Evolutionary conservation across 2,113 vertebrate genomes (phyloP).

Genomic region (Sinocyclocheilus rhinocerous): DNA sequence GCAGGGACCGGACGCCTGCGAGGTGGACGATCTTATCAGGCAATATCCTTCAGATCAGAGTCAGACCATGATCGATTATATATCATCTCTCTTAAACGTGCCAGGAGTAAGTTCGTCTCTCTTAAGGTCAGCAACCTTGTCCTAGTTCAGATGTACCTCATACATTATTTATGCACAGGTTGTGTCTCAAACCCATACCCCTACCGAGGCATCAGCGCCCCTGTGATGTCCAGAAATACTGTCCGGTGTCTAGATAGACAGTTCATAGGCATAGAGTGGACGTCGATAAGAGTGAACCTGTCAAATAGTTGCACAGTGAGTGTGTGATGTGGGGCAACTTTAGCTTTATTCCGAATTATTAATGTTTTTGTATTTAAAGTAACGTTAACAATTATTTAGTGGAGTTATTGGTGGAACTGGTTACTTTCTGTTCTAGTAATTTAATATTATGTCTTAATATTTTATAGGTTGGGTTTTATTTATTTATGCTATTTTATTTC

Average conservation of each 20-base stretch:
- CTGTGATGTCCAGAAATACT: neutral
- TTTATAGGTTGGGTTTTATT: neutral
- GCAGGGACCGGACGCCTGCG: slow-evolving; percentile 76
- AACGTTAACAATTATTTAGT: neutral
- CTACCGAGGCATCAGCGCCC: neutral
- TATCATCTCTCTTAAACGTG: neutral
- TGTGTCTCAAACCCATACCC: neutral
- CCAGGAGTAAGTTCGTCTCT: neutral
- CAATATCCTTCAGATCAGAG: slow-evolving; percentile 76
- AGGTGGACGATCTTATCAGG: slow-evolving; percentile 84
- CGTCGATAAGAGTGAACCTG: neutral
- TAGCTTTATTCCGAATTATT: neutral
- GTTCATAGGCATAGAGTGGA: neutral
- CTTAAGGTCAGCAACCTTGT: neutral
- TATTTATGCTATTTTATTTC: neutral
- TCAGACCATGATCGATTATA: neutral
- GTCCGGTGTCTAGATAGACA: neutral
- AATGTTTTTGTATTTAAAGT: neutral
- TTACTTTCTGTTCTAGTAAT: neutral
- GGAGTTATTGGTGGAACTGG: neutral
- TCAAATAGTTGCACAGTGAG: neutral
- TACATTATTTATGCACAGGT: neutral
- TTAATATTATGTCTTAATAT: neutral
- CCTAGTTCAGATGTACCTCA: neutral
- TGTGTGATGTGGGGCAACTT: neutral